These are phyloP conservation scores for Sialia sialis DNA, from an alignment of 2,113 vertebrate genomes.

Conservation along the genomic window DNA sequence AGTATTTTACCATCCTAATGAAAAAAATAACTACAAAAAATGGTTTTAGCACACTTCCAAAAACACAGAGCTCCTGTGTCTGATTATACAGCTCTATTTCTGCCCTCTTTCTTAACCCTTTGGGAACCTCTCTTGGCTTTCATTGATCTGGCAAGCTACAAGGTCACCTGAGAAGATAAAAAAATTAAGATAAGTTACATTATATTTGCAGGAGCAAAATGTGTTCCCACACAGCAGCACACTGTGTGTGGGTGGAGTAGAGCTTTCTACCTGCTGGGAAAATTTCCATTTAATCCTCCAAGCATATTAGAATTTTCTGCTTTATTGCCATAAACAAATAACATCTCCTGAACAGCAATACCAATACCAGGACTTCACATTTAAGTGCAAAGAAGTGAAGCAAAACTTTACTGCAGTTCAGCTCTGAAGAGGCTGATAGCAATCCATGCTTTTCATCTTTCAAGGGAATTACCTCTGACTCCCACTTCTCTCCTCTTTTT, in stretches of 20 bases:
- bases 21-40: not conserved
- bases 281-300: not conserved
- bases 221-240: not conserved
- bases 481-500: not conserved
- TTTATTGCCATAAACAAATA: slow-evolving; percentile 6
- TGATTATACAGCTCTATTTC: not conserved
- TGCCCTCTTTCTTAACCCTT: not conserved
- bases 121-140: not conserved
- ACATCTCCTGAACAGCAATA: not conserved
- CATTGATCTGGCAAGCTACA: not conserved
- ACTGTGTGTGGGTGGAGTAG: not conserved
- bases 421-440: not conserved
- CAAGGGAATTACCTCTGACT: not conserved
- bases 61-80: not conserved
- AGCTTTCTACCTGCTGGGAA: not conserved
- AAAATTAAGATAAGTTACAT: not conserved
- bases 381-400: not conserved
- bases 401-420: not conserved
- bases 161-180: not conserved
- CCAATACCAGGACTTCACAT: not conserved
- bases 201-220: not conserved
- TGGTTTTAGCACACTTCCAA: not conserved
- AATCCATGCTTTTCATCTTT: not conserved
- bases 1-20: not conserved
- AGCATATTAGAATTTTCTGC: not conserved